Evolutionary conservation across 2,888 invertebrate species (phyloP), one percentile per base, ranked within the genome.

Genomic region (Anthophora plumipes): DNA sequence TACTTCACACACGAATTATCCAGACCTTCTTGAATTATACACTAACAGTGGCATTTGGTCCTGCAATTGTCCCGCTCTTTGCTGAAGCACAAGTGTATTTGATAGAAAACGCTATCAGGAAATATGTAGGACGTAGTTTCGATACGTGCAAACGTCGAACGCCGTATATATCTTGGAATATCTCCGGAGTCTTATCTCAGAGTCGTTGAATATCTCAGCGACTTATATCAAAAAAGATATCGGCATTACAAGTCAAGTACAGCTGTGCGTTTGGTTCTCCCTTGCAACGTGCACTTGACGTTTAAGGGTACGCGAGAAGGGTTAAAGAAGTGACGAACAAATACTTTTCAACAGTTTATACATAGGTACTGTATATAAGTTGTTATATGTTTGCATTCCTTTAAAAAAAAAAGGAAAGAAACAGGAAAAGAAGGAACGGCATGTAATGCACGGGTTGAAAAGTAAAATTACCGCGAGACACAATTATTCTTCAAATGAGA

Each of bases 161-260:
- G n/a, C n/a, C n/a, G n/a, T n/a, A n/a, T n/a, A 64, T 76, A 76
- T 68, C 77, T 78, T 69, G 31, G 81, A 78, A 81, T 86, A 81
- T 83, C 86, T 64, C 39, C 52, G 55, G 57, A n/a, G 76, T 84
- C 80, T 86, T 84, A 80, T 82, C 69, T 70, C 48, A 64, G 46
- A 52, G 57, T 71, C 73, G 77, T 80, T 76, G 80, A 76, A 80
- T 86, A 78, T 78, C 84, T 63, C 68, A 46, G 52, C 59, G 77
- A 86, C 73, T 86, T 84, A 80, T 77, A 83, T 87, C 82, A 85
- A 78, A 72, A 70, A 80, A 81, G 81, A 78, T 87, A 87, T 83
- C 77, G 63, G 57, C 77, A 46, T 73, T 50, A 67, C 68, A 20
- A 86, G 85, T 86, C 87, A 80, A 72, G 74, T 69, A 72, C 87